Evolutionary conservation across 2,113 vertebrate genomes (phyloP).

Genomic region (Eubucco bourcierii): DNA sequence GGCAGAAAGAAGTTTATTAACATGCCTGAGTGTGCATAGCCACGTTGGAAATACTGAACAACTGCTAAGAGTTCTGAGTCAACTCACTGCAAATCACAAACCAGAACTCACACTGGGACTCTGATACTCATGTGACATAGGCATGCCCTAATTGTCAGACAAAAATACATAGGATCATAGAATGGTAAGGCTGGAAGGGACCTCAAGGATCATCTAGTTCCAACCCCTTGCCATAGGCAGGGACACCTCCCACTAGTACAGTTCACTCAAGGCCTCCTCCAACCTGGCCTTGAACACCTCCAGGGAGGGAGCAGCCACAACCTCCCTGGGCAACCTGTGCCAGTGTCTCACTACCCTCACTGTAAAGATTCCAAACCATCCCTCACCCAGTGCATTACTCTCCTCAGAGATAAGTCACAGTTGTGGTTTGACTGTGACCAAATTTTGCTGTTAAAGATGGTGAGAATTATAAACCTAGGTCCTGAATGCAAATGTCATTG

Average conservation of each 20-base stretch:
- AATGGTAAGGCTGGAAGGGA: no score
- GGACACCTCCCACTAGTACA: no score
- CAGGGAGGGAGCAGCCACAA: no score
- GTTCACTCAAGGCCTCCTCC: no score
- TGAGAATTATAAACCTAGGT: neutral
- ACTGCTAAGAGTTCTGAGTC: neutral
- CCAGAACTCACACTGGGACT: neutral
- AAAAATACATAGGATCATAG: fast-evolving
- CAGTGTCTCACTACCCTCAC: no score
- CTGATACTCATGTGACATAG: neutral
- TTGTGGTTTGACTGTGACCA: neutral
- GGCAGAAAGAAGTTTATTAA: neutral
- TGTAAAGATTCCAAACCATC: neutral
- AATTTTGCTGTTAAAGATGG: neutral
- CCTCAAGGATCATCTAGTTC: no score
- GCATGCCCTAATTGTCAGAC: neutral
- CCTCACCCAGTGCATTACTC: neutral
- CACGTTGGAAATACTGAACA: neutral
- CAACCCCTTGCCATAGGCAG: no score
- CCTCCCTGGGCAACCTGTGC: no score
- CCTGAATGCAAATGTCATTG: neutral
- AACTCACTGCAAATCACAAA: neutral
- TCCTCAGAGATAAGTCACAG: neutral
- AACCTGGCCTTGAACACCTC: no score
- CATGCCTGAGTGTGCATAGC: neutral